Evolutionary conservation across 2,797 vertebrate species (phyloP).

Genomic region (Aplochiton taeniatus): DNA sequence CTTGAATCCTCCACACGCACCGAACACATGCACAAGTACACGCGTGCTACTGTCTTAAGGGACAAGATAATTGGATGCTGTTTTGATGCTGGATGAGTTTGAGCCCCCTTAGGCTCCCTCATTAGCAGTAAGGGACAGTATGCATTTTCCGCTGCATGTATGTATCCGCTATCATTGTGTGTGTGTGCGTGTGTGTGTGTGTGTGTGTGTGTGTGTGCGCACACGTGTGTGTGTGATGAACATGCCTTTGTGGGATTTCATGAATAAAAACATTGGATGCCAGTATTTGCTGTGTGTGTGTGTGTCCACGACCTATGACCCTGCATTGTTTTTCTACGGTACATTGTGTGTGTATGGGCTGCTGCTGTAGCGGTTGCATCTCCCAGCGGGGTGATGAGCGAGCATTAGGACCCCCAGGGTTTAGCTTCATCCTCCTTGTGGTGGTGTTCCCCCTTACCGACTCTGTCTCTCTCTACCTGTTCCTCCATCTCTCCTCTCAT

Average conservation of each 20-base stretch:
- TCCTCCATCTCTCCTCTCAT: too few relatives aligned
- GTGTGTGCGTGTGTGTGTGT: slow-evolving; percentile 7
- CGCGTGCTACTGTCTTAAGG: too few relatives aligned
- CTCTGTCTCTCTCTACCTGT: too few relatives aligned
- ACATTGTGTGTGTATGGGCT: not conserved
- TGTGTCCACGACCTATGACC: not conserved
- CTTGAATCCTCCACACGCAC: too few relatives aligned
- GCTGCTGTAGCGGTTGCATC: not conserved
- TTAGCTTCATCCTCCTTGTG: not conserved
- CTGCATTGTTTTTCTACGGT: not conserved
- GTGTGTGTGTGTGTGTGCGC: slow-evolving; percentile 16
- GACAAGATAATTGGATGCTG: too few relatives aligned
- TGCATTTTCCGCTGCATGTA: too few relatives aligned
- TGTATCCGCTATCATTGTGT: slow-evolving; percentile 3
- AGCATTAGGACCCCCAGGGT: not conserved
- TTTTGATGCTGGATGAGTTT: too few relatives aligned
- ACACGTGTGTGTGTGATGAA: not conserved
- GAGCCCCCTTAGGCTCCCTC: too few relatives aligned
- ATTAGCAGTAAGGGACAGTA: too few relatives aligned
- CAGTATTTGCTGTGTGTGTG: not conserved
- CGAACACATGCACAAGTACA: too few relatives aligned
- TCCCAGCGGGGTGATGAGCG: slow-evolving; percentile 6
- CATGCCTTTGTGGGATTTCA: not conserved
- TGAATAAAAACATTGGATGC: not conserved
- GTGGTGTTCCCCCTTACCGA: too few relatives aligned